Evolutionary conservation across 2,888 invertebrate species (phyloP).

Genomic region (Metacarcinus magister): DNA sequence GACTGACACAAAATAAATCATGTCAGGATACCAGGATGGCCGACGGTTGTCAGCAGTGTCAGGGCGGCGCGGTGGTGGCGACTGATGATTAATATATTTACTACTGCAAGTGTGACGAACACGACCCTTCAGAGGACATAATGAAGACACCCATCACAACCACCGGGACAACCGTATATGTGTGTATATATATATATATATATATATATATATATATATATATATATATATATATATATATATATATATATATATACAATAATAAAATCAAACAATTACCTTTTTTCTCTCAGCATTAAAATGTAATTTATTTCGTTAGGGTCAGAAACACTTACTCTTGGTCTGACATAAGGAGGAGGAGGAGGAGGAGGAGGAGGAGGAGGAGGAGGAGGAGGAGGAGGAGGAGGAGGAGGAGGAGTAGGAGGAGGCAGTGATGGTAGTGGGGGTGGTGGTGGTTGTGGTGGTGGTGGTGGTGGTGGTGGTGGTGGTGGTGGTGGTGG

Average conservation of each 20-base stretch:
- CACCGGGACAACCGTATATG: background rate
- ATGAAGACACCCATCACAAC: background rate
- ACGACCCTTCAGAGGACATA: background rate
- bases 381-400: background rate
- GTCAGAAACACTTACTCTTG: background rate
- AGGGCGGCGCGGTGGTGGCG: background rate
- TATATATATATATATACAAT: no score
- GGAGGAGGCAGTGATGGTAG: no score
- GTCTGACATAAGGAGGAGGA: background rate
- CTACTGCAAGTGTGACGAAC: background rate
- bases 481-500: no score
- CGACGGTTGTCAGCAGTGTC: background rate
- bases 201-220: no score
- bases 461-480: no score
- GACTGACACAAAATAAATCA: slow-evolving; percentile 43
- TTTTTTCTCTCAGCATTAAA: background rate
- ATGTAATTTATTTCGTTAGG: background rate
- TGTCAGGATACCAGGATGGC: background rate
- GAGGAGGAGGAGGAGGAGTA: background rate
- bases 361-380: background rate
- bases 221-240: no score
- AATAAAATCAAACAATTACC: no score
- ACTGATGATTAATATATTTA: background rate
- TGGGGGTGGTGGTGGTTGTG: no score
- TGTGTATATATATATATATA: background rate